phyloP scores from a whole-genome alignment of 2,113 vertebrate species.

The Serilophus lunatus region DNA sequence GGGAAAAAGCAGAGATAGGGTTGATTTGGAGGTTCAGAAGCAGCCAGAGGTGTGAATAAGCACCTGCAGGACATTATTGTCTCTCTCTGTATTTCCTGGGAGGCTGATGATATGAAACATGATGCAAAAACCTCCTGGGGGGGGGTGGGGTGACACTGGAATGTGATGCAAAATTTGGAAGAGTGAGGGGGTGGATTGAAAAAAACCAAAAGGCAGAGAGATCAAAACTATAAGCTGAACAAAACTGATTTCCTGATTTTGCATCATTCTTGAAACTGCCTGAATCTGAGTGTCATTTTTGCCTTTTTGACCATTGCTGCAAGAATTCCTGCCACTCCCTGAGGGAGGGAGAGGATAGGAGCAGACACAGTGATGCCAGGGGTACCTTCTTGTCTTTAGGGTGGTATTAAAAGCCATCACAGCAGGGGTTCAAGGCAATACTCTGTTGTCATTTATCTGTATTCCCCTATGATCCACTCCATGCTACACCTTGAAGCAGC shows the following conservation, averaged over 20 bases:
- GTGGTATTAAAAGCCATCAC: not conserved
- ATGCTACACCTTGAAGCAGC: not conserved
- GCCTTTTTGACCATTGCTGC: not conserved
- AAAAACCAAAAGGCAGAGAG: not conserved
- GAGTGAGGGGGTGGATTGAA: not conserved
- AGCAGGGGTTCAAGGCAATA: not conserved
- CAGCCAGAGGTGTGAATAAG: not conserved
- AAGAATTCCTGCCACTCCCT: not conserved
- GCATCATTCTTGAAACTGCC: not conserved
- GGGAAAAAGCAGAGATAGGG: not conserved
- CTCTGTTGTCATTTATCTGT: not conserved
- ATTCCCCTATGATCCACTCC: not conserved
- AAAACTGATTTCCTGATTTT: slow-evolving; percentile 4
- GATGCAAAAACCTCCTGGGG: not conserved
- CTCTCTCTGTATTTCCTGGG: not conserved
- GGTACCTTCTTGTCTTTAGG: not conserved
- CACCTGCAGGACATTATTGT: not conserved
- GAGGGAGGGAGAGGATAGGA: not conserved
- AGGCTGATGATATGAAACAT: not conserved
- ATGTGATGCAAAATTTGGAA: not conserved
- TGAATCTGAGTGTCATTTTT: not conserved
- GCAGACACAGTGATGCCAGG: not conserved
- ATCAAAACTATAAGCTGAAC: not conserved
- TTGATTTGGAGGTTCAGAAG: not conserved
- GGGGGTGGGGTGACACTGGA: not conserved